Evolutionary conservation across 2,113 vertebrate species (phyloP).

Genomic region (Triplophysa siluroides): DNA sequence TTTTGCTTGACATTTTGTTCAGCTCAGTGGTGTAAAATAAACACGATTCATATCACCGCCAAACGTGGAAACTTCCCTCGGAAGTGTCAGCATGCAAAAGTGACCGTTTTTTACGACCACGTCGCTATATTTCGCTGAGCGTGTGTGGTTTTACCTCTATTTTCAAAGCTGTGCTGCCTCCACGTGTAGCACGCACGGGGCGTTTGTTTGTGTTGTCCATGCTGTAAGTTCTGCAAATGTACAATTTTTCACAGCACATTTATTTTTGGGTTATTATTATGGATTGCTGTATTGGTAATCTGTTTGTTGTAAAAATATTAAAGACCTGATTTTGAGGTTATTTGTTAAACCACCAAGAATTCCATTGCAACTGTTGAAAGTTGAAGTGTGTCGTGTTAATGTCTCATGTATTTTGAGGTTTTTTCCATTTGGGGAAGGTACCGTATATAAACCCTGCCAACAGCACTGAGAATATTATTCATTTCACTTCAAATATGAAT

Average conservation of each 20-base stretch:
- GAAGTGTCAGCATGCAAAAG: conserved; percentile 31
- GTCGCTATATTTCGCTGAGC: background rate
- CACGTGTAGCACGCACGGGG: background rate
- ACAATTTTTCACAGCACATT: background rate
- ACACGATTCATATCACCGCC: conserved; percentile 12
- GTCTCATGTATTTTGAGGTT: background rate
- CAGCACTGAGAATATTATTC: conserved; percentile 70
- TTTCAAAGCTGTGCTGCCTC: conserved; percentile 1
- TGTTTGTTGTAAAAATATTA: background rate
- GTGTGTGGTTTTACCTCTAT: background rate
- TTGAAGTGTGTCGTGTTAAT: background rate
- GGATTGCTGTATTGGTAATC: background rate
- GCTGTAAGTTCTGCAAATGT: background rate
- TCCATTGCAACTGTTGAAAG: background rate
- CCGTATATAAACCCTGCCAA: conserved; percentile 54
- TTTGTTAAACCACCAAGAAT: background rate
- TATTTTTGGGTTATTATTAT: background rate
- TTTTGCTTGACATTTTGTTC: background rate
- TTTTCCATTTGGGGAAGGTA: background rate
- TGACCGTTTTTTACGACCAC: background rate
- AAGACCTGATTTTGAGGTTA: background rate
- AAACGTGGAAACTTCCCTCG: background rate
- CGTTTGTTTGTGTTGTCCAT: conserved; percentile 5
- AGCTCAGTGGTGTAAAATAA: conserved; percentile 10
- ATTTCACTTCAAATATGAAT: conserved; percentile 57